A percentile compares a stretch with the other conserved stretches of the same genome.
Evolutionary conservation across 1,140 invertebrate species (phyloP).

Genomic region (Magallana angulata): DNA sequence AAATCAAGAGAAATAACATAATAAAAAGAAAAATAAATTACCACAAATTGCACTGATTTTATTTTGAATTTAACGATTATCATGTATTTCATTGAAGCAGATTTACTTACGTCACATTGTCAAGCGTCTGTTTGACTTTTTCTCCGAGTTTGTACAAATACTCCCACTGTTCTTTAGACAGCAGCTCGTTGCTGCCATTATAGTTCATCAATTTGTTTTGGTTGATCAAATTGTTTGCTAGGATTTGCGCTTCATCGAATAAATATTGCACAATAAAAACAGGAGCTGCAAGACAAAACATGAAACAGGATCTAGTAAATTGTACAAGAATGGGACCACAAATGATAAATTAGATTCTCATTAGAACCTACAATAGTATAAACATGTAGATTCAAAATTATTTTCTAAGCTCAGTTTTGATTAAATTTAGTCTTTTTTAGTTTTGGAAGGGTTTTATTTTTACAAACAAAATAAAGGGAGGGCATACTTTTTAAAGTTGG

Average conservation of each 20-base stretch:
- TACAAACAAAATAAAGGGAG: neutral
- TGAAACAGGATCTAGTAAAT: neutral
- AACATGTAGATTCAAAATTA: too few relatives aligned
- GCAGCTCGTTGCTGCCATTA: conserved; percentile 80
- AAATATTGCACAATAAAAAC: conserved; percentile 97
- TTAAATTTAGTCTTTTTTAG: too few relatives aligned
- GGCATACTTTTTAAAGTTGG: conserved; percentile 88
- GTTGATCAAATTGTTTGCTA: conserved; percentile 89
- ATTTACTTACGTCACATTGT: conserved; percentile 87
- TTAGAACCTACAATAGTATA: too few relatives aligned
- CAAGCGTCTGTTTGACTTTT: conserved; percentile 87
- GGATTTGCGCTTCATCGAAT: conserved; percentile 96
- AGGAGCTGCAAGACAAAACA: conserved; percentile 83
- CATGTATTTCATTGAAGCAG: neutral
- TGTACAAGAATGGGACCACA: neutral
- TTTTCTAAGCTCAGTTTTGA: too few relatives aligned
- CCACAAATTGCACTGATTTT: conserved; percentile 84
- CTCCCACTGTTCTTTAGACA: conserved; percentile 93
- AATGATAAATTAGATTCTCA: too few relatives aligned
- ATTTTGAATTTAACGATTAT: too few relatives aligned
- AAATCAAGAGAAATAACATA: conserved; percentile 59
- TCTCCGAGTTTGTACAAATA: conserved; percentile 94
- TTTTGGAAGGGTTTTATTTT: neutral
- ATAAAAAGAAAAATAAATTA: conserved; percentile 77
- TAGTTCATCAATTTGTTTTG: conserved; percentile 93